Evolutionary conservation across 2,888 invertebrate genomes (phyloP).

Genomic region (Timema cristinae): DNA sequence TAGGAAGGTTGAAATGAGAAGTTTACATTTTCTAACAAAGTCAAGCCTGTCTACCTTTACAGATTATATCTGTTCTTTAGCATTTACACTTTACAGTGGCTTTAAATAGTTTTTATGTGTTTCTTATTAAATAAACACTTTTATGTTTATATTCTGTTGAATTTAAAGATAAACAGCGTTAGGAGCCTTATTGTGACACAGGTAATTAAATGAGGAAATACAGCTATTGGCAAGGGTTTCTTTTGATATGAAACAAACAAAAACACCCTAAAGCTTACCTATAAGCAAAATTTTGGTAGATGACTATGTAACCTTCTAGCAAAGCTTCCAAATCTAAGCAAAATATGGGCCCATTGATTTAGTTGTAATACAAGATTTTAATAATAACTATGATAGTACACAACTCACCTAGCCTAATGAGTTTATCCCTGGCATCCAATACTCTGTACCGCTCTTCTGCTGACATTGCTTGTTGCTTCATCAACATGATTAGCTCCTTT

Average conservation of each 20-base stretch:
- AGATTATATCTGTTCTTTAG: too few relatives aligned
- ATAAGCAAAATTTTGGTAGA: background rate
- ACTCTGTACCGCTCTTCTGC: conserved; percentile 71
- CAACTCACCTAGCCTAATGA: conserved; percentile 59
- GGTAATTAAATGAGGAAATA: too few relatives aligned
- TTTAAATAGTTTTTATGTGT: too few relatives aligned
- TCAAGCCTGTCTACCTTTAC: too few relatives aligned
- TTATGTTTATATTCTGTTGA: too few relatives aligned
- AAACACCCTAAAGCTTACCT: background rate
- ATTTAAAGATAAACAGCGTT: too few relatives aligned
- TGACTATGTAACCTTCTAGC: background rate
- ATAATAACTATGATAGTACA: background rate
- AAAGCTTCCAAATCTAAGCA: background rate
- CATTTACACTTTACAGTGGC: too few relatives aligned
- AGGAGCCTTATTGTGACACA: too few relatives aligned
- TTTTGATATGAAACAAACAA: background rate
- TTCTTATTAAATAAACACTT: too few relatives aligned
- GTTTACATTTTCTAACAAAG: too few relatives aligned
- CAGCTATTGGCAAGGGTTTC: too few relatives aligned
- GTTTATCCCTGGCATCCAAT: conserved; percentile 79
- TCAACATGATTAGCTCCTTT: conserved; percentile 24
- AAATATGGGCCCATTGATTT: background rate
- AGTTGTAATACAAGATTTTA: background rate
- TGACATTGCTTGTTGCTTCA: conserved; percentile 57
- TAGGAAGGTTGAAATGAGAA: too few relatives aligned